These are phyloP conservation scores for Megaceryle maxima DNA, from an alignment of 2,113 vertebrate genomes.

Conservation along the genomic window DNA sequence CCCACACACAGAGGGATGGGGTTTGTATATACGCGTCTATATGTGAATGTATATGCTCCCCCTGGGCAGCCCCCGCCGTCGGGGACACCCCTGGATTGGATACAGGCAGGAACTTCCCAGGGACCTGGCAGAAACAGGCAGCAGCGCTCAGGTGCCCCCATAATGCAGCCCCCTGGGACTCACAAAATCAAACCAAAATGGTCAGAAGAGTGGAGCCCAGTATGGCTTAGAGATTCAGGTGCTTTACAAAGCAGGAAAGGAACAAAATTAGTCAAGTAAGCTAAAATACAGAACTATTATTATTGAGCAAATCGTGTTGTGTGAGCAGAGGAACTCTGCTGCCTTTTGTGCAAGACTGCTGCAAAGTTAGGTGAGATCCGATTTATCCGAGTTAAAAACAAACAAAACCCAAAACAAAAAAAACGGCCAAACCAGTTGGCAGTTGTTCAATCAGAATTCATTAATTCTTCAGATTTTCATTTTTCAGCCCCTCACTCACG, in stretches of 20 bases:
- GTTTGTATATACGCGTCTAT: neutral
- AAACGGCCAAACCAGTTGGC: neutral
- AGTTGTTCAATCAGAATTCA: neutral
- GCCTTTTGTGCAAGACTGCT: neutral
- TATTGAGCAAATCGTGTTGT: neutral
- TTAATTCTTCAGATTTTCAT: neutral
- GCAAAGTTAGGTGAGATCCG: neutral
- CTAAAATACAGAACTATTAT: neutral
- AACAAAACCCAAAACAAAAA: neutral
- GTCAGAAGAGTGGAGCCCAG: neutral
- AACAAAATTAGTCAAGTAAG: neutral
- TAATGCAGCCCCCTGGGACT: neutral
- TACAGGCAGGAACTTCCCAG: neutral
- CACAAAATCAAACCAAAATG: neutral
- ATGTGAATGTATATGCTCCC: accelerated
- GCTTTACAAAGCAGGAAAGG: neutral
- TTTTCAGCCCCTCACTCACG: neutral
- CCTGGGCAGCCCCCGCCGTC: neutral
- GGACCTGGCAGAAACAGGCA: neutral
- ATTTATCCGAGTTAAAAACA: neutral
- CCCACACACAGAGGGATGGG: neutral
- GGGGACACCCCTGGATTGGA: neutral
- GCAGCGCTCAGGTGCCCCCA: neutral
- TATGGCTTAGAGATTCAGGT: neutral
- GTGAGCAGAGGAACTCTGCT: neutral